phyloP scores from a whole-genome alignment of 2,797 vertebrate species.

The Rhinatrema bivittatum region DNA sequence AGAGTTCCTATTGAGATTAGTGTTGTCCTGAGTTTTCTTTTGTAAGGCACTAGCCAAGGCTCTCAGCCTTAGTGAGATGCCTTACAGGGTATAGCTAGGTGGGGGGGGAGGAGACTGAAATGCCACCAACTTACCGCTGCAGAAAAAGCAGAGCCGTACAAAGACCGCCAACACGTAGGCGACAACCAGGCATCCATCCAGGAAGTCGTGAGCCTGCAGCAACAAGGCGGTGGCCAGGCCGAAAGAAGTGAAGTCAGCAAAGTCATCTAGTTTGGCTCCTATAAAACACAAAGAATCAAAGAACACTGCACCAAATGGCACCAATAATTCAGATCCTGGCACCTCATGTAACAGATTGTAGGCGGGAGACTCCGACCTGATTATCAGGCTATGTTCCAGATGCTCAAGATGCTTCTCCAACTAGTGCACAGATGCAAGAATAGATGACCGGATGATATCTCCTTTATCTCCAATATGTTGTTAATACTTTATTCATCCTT shows the following conservation, averaged over 20 bases:
- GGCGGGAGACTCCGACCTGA: background rate
- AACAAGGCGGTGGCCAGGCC: conserved; percentile 82
- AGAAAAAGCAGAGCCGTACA: conserved; percentile 79
- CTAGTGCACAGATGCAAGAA: background rate
- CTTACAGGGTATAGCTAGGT: too few relatives aligned
- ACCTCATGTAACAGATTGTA: background rate
- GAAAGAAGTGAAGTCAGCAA: conserved; percentile 86
- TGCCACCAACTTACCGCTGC: conserved; percentile 66
- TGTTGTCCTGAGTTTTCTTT: too few relatives aligned
- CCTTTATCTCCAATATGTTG: too few relatives aligned
- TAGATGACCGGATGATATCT: background rate
- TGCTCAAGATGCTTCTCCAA: background rate
- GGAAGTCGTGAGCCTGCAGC: conserved; percentile 59
- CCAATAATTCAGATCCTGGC: background rate
- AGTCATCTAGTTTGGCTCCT: conserved; percentile 87
- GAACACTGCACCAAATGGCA: background rate
- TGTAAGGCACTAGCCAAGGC: too few relatives aligned
- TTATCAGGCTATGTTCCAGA: too few relatives aligned
- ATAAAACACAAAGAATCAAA: background rate
- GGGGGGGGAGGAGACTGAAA: too few relatives aligned
- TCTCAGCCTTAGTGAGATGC: too few relatives aligned
- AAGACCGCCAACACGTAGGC: conserved; percentile 77
- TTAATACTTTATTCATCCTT: too few relatives aligned
- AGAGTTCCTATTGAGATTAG: too few relatives aligned
- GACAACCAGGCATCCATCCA: conserved; percentile 72